A percentile compares a stretch with the other conserved stretches of the same genome.
Conservation (phyloP, 1,140 invertebrate species). For the Scaptodrosophila lebanonensis region DNA sequence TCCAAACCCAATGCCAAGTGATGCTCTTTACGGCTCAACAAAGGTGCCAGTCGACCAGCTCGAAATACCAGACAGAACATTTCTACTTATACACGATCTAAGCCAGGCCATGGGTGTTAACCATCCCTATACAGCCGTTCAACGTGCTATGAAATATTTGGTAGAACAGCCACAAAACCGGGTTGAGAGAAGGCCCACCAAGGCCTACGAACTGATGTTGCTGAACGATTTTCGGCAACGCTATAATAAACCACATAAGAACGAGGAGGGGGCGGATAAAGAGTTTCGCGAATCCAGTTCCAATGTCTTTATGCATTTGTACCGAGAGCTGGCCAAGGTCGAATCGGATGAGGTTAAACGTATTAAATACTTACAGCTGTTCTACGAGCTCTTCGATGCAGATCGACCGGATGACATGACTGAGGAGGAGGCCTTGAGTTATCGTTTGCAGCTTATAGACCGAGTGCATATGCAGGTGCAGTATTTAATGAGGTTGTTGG, state of each 20-base stretch:
- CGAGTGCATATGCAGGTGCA: background rate
- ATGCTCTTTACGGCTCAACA: no score
- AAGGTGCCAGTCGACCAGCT: no score
- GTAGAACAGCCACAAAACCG: no score
- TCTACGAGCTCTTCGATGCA: constrained; percentile 17
- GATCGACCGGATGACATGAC: background rate
- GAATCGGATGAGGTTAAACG: constrained; percentile 1
- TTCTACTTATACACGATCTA: no score
- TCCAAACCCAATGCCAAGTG: no score
- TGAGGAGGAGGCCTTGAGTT: background rate
- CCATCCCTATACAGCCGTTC: no score
- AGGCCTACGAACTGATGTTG: no score
- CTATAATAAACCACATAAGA: background rate
- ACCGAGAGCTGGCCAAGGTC: constrained; percentile 10
- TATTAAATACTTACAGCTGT: constrained; percentile 3
- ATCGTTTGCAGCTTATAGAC: constrained; percentile 3
- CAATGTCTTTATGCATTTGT: constrained; percentile 27
- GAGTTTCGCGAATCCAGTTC: background rate
- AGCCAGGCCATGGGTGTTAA: no score
- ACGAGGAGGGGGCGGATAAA: background rate
- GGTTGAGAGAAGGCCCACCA: no score
- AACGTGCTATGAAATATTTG: no score
- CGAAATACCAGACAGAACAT: no score
- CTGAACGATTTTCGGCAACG: constrained; percentile 12
- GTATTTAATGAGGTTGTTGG: background rate